Base-by-base conservation (phyloP, 2,888 invertebrate genomes). In the Chloroclysta siterata region DNA sequence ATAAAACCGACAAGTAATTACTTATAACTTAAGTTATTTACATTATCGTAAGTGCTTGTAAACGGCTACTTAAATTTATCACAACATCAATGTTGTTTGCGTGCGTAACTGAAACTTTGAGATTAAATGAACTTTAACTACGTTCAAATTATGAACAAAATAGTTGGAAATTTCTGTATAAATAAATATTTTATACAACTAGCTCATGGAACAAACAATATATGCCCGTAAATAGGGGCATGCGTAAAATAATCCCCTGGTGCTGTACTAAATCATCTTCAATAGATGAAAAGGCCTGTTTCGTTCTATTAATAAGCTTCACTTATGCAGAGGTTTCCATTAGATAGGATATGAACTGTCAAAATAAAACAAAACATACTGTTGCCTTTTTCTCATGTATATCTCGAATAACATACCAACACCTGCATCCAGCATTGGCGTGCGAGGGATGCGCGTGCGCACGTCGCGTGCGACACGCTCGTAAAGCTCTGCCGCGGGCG, bases 391-490 rank as follows among this genome's bases (percentile, higher is more conserved):
- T 41, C 15, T 54, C n/a, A n/a, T n/a, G n/a, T 44, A 17, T 39
- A 15, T 46, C 10, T 17, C 44, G 29, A 50, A 42, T 42, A 41
- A 17, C 52, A 52, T 36, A 44, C 39, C 44, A 39, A 33, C 61
- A 41, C 51, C 55, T 44, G 53, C 58, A 42, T 15, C n/a, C 53
- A 15, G 10, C 54, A 22, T 13, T 17, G 39, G 52, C 52, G 52
- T 39, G 42, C 14, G 0, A 48, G 48, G 8, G 60, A 53, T 54
- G 72, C 73, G 75, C 79, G 65, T 69, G 72, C 74, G 72, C 22
- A 22, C 53, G 60, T 80, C 70, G 81, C 78, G 75, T 78, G 81
- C 69, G 63, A 5, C 55, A 22, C 60, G 68, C 73, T 72, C 73
- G 63, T 76, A 75, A 76, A 60, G 65, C 63, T 47, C 63, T 55